Conservation (phyloP, 2,888 invertebrate species). For the Iphiclides podalirius region DNA sequence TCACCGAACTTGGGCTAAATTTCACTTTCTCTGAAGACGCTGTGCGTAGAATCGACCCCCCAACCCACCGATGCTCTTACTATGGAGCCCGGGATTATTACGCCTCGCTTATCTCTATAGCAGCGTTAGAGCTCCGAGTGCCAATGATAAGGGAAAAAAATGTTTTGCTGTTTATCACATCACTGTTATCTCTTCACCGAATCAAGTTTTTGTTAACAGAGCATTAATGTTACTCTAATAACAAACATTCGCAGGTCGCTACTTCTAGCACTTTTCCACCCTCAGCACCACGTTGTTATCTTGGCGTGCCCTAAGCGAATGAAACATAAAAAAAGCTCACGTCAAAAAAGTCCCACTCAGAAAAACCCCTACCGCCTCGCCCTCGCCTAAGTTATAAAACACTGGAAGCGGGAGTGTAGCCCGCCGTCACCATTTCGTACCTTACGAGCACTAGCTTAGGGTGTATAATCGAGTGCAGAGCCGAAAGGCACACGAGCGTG, state of each 20-base stretch:
- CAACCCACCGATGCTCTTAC: slow-evolving; percentile 49
- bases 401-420: slow-evolving; percentile 53
- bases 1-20: slow-evolving; percentile 79
- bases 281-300: slow-evolving; percentile 74
- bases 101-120: slow-evolving; percentile 24
- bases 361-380: slow-evolving; percentile 63
- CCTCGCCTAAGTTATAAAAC: slow-evolving; percentile 76
- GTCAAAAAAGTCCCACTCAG: slow-evolving; percentile 78
- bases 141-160: neutral
- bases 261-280: slow-evolving; percentile 39
- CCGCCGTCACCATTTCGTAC: slow-evolving; percentile 46
- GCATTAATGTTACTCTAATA: too few species aligned
- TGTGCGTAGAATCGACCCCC: slow-evolving; percentile 75
- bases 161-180: too few species aligned
- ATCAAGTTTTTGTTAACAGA: slow-evolving; percentile 10
- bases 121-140: neutral
- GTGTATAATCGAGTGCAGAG: slow-evolving; percentile 54
- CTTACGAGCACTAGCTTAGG: slow-evolving; percentile 55
- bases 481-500: slow-evolving; percentile 73
- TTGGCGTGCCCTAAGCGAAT: slow-evolving; percentile 75
- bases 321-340: slow-evolving; percentile 77
- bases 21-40: slow-evolving; percentile 79
- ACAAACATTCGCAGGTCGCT: too few species aligned
- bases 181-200: slow-evolving; percentile 9
- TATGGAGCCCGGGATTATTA: slow-evolving; percentile 62